Evolutionary conservation across 2,888 invertebrate genomes (phyloP).

Genomic region (Tipula confusa): DNA sequence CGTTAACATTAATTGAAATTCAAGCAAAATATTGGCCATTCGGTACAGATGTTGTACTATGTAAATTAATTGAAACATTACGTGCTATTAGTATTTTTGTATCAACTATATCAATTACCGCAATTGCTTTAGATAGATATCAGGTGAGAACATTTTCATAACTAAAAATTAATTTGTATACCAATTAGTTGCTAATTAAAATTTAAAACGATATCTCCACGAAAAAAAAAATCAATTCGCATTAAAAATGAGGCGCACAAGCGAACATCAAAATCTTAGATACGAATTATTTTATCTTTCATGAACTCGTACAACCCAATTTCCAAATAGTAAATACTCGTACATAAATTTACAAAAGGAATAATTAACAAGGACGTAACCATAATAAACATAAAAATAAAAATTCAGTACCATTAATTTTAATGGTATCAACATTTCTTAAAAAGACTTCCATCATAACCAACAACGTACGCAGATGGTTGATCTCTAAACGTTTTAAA

Average conservation of each 20-base stretch:
- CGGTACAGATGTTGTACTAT: slow-evolving; percentile 65
- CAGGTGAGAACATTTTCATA: slow-evolving; percentile 56
- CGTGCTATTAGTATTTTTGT: slow-evolving; percentile 91
- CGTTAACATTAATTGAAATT: slow-evolving; percentile 82
- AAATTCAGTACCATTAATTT: background rate
- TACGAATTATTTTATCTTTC: background rate
- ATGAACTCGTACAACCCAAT: background rate
- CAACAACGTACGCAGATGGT: background rate
- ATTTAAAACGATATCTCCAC: background rate
- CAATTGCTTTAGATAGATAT: slow-evolving; percentile 81
- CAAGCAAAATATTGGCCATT: slow-evolving; percentile 82
- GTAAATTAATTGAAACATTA: slow-evolving; percentile 80
- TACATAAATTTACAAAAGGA: background rate
- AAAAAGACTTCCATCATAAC: background rate
- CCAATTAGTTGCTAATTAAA: background rate
- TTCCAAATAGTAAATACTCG: background rate
- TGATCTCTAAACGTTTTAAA: background rate
- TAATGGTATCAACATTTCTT: background rate
- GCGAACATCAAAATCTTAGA: background rate
- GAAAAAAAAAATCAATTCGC: background rate
- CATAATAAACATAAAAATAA: background rate
- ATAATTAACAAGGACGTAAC: background rate
- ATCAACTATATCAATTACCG: slow-evolving; percentile 89
- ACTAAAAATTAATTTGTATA: background rate
- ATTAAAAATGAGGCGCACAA: background rate